A percentile compares a stretch with the other conserved stretches of the same genome.
Evolutionary conservation across 30 jellyfish, hydroid and myxozoan genomes (phyloP).

Genomic region (Sanderia malayensis): DNA sequence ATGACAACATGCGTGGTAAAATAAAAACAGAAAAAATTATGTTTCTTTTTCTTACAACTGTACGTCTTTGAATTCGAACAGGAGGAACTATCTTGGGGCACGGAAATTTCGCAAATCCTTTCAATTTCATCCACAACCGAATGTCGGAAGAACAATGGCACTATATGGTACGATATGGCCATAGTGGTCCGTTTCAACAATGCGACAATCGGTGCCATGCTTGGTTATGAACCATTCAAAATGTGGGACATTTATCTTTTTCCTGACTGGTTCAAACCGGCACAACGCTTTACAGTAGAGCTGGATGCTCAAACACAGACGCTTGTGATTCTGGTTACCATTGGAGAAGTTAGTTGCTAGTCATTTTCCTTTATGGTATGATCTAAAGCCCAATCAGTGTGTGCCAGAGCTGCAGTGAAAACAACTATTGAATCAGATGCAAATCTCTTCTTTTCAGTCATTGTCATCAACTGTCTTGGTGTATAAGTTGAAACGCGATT

Average conservation of each 20-base stretch:
- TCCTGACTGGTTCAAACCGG: constrained; percentile 56
- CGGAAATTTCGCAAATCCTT: neutral
- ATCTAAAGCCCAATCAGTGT: too few species aligned
- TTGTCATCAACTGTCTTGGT: neutral
- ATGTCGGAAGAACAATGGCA: neutral
- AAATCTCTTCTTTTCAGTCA: neutral
- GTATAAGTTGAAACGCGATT: neutral
- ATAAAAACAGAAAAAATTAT: too few species aligned
- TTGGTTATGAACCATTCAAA: constrained; percentile 6
- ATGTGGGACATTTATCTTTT: constrained; percentile 20
- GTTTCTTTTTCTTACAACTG: neutral
- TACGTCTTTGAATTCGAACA: too few species aligned
- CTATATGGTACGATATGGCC: constrained; percentile 11
- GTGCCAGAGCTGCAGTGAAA: too few species aligned
- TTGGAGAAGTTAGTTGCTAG: constrained; percentile 55
- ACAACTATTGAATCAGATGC: too few species aligned
- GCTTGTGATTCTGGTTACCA: constrained; percentile 9
- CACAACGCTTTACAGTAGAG: constrained; percentile 11
- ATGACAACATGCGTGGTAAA: too few species aligned
- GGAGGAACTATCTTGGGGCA: neutral
- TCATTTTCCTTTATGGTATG: too few species aligned
- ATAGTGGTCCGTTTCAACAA: constrained; percentile 11
- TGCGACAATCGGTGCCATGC: constrained; percentile 2
- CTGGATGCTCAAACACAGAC: constrained; percentile 19
- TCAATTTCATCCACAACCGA: neutral